These are phyloP conservation scores for Gracilinanus agilis DNA, from an alignment of 2,113 vertebrate species.

Conservation along the genomic window DNA sequence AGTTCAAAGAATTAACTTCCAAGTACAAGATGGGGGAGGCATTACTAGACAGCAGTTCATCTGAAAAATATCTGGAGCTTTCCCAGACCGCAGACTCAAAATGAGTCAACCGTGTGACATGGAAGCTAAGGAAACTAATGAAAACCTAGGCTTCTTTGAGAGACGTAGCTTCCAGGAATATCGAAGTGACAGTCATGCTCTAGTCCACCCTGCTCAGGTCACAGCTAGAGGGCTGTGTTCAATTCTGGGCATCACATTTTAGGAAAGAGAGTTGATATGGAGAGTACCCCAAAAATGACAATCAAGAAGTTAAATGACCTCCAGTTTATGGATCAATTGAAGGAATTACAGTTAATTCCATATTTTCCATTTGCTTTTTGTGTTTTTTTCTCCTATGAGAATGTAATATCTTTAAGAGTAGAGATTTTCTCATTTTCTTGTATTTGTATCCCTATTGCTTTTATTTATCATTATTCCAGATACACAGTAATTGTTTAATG, in stretches of 20 bases:
- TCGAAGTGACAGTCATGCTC: background rate
- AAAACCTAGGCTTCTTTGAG: background rate
- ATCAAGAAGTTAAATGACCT: background rate
- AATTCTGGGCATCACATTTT: background rate
- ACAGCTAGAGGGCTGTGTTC: background rate
- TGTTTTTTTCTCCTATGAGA: background rate
- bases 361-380: background rate
- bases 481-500: background rate
- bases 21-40: background rate
- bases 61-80: slow-evolving; percentile 3
- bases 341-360: background rate
- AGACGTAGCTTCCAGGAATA: background rate
- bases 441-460: background rate
- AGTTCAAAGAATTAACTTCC: slow-evolving; percentile 5
- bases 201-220: background rate
- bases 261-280: background rate
- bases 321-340: background rate
- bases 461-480: background rate
- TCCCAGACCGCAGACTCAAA: background rate
- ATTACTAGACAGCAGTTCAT: background rate
- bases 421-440: background rate
- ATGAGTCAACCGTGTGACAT: background rate
- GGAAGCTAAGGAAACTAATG: slow-evolving; percentile 4
- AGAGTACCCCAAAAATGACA: background rate
- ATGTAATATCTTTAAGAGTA: background rate